Base-by-base conservation (phyloP, 1,140 invertebrate genomes). In the Episyrphus balteatus region DNA sequence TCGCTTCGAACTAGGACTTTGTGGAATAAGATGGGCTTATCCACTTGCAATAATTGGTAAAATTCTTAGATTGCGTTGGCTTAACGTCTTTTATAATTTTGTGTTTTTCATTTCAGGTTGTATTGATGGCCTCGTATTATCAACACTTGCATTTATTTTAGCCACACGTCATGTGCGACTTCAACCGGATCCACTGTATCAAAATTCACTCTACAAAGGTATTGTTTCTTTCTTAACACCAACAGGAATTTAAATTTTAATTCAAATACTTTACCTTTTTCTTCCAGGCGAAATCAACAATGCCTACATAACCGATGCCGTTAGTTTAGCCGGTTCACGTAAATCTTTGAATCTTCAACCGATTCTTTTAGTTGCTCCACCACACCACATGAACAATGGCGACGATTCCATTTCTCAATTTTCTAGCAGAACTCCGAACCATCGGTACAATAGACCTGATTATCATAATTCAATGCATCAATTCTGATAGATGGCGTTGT, bases 1-100 rank as follows among this genome's bases (percentile, higher is more conserved):
- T 54, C 78, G 78, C 31, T 94, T 85, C 63, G 74, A 77, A 58
- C 74, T 83, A 53, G 85, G 84, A 36, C 77, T 83, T 10, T 99
- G 95, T 66, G 82, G 82, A 33, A 79, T 98, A 14, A 79, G 92
- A 52, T 98, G 95, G 95, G 92, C 92, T 1, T 96, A 92, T 72
- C 79, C 95, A 8, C 73, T 98, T 48, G 92, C 92, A 12, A 84
- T 92, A 42, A 93, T 98, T 42, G 86, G 86, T 30, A 26, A 37
- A 37, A 37, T 37, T 5, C 3, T 5, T 17, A n/a, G 6, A 37
- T 3, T 37, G 14, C 17, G n/a, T 31, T n/a, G 8, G 3, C 21
- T 26, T 8, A 5, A 26, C 3, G 3, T 26, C 8, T 26, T 17
- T 34, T 26, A 26, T 26, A 26, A 26, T 26, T 39, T 38, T 46